These are phyloP conservation scores for Bombus breviceps DNA, from an alignment of 1,140 invertebrate genomes.

Conservation along the genomic window DNA sequence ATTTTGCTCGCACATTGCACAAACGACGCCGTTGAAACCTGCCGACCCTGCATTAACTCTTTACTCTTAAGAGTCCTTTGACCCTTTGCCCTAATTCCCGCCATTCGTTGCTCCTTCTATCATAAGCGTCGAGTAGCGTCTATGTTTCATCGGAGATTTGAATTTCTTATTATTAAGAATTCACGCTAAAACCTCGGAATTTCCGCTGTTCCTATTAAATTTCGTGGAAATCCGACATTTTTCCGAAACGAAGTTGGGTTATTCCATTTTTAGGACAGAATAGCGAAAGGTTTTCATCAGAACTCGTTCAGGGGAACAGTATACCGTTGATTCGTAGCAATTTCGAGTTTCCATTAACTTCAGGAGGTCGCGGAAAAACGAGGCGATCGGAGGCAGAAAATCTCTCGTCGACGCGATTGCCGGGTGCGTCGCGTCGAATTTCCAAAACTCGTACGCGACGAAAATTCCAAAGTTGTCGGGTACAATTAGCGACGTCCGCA, in stretches of 20 bases:
- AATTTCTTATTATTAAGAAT: background rate
- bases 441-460: slow-evolving; percentile 14
- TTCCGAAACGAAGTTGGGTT: background rate
- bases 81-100: background rate
- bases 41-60: background rate
- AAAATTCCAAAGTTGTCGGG: slow-evolving; percentile 36
- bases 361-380: background rate
- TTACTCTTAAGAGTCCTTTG: background rate
- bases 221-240: background rate
- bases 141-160: background rate
- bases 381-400: background rate
- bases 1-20: slow-evolving; percentile 11
- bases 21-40: background rate
- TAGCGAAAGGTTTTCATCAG: background rate
- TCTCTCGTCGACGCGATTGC: slow-evolving; percentile 1
- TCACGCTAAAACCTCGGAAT: background rate
- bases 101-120: background rate
- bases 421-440: background rate
- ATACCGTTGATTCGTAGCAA: background rate
- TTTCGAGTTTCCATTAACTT: slow-evolving; percentile 9
- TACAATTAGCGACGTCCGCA: slow-evolving; percentile 34
- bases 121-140: background rate
- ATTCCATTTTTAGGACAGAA: background rate
- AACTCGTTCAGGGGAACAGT: background rate
- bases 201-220: background rate